Base-by-base conservation (phyloP, 2,888 invertebrate genomes). In the Oligia fasciuncula region DNA sequence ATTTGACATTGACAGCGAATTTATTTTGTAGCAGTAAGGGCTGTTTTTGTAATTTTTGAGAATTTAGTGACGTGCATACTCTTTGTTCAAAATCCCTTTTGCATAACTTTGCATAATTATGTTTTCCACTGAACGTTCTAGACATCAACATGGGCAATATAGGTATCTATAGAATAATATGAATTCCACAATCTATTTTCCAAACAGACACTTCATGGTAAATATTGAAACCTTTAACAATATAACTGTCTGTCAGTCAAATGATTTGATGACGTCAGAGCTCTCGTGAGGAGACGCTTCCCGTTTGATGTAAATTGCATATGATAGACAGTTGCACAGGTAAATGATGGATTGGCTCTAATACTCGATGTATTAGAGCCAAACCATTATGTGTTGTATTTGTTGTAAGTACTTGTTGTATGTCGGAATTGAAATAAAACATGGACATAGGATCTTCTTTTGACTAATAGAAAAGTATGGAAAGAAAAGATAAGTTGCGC, bases 161-260 rank as follows among this genome's bases (percentile, higher is more conserved):
- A 29, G 29, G 29, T 29, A 57, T 76, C 0, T n/a, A 65, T 35
- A 11, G 17, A 70, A 60, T 40, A 46, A 60, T 80, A 60, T 73
- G 19, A 80, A 62, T 51, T 87, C 51, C 54, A 66, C 70, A 29
- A 73, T 73, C 29, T 66, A 60, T 84, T 80, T 87, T 78, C 63
- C 62, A 76, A 80, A 76, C 68, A 84, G 11, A 76, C 40, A 54
- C 76, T 54, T 76, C 76, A 76, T 62, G 57, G 57, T 74, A 76
- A 81, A 85, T 74, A 85, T 81, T 87, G 71, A 72, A 80, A 80
- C 66, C 14, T 85, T 0, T 73, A 87, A 77, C 86, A 81, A 76
- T 87, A 63, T 68, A 69, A 72, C 71, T 81, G 76, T 62, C 85
- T 80, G 85, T 81, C 87, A 77, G 54, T 75, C 60, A 76, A 85